Evolutionary conservation across 2,113 vertebrate species (phyloP), one percentile per base, ranked within the genome.

Genomic region (Scalopus aquaticus): DNA sequence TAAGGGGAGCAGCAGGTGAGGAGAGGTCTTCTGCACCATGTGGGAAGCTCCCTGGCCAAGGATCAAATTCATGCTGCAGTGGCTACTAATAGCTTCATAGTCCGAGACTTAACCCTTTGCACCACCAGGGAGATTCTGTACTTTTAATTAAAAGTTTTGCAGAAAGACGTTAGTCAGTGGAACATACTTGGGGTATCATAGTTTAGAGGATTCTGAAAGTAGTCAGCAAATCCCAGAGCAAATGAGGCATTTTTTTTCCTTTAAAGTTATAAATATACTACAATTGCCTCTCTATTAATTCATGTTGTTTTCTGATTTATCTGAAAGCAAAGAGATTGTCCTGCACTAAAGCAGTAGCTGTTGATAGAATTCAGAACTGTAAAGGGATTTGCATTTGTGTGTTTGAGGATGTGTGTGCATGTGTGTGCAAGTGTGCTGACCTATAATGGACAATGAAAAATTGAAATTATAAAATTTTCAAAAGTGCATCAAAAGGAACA

Each of bases 401-500:
- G 39, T 39, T 12, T 35, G 4, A 49, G 12, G 6, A 16, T 44
- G 9, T 28, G 37, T 19, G 1, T 44, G 11, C 15, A 9, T 37
- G 4, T 44, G 30, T 3, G 12, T 3, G 65, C 37, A 91, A 54
- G 3, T 54, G 28, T 20, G 12, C n/a, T 35, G 69, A 94, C 95
- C 81, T 87, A 93, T 35, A 83, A 12, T 7, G 28, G 46, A 28
- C 77, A 30, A n/a, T 6, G 56, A 37, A 92, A 92, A 87, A 90
- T 51, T 54, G 6, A 79, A n/a, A 97, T 96, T 80, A 67, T 74
- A 95, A 46, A 69, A 2, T 87, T 82, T 97, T 95, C 26, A 91
- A 96, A 96, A 93, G 73, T 35, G 1, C 10, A 94, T 97, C 69
- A 89, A 97, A 94, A 81, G 15, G 96, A 87, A 78, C 51, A 37